Evolutionary conservation across 2,888 invertebrate genomes (phyloP), one percentile per base, ranked within the genome.

Genomic region (Cerastis rubricosa): DNA sequence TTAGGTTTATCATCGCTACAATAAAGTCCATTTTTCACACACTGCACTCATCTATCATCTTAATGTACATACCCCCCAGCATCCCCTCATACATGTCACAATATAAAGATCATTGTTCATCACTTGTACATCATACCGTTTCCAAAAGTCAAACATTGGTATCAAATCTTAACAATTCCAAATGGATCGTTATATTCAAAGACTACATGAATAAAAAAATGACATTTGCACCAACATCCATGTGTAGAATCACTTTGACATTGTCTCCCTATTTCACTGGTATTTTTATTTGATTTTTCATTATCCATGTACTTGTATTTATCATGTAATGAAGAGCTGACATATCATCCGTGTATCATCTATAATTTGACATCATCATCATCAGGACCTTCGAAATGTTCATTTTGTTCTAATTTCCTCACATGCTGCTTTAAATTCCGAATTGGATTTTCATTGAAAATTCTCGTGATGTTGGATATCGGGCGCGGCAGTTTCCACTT

Each of bases 1-100:
- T 94, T 96, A 96, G 96, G 96, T 96, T 96, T 90, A 94, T 95
- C 95, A 91, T 91, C 95, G 94, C 95, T 89, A 93, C 96, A 90
- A 89, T 96, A 89, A 94, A 94, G 88, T 92, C 92, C 82, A 88
- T 95, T 82, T 87, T 95, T 84, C 89, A 90, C 80, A 89, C 91
- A 87, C 88, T 94, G 87, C 92, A 94, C 84, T 89, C 95, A 88
- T 94, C 92, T 61, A 89, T 96, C 80, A 91, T 93, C 83, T 83
- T 94, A 65, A 87, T 94, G 80, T 93, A 94, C 87, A 91, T 94
- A 88, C 89, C 93, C 71, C 92, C 94, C 22, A 87, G 90, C 67
- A 89, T 92, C 65, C 91, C 94, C 67, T 87, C 90, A 79, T 91
- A 91, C 85, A 88, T 95, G 49, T 90, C 93, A 88, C 90, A 90